A percentile compares a stretch with the other conserved stretches of the same genome.
Evolutionary conservation across 2,113 vertebrate species (phyloP).

Genomic region (Hypanus sabinus): DNA sequence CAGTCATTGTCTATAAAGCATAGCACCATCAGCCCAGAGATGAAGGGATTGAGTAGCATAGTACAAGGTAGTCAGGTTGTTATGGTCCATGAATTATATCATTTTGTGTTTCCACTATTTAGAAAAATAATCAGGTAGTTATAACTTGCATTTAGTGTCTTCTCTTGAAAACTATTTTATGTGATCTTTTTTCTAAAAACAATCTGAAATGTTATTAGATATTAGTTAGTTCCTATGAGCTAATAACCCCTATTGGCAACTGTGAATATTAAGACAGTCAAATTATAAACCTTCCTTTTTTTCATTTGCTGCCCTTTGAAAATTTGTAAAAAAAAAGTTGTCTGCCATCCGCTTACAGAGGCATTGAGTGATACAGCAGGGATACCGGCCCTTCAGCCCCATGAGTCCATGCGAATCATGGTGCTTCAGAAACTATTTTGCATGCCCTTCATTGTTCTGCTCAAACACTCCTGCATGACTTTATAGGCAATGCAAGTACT

Average conservation of each 20-base stretch:
- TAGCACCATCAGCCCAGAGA: not conserved
- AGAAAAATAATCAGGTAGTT: not conserved
- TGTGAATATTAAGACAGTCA: not conserved
- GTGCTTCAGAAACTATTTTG: not conserved
- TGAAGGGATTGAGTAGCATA: not conserved
- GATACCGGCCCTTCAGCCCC: too few relatives aligned
- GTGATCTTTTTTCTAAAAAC: not conserved
- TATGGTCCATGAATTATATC: not conserved
- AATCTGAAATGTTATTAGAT: not conserved
- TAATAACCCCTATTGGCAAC: not conserved
- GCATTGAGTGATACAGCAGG: too few relatives aligned
- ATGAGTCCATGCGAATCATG: too few relatives aligned
- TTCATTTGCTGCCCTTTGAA: not conserved
- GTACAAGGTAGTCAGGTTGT: not conserved
- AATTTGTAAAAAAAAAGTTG: not conserved
- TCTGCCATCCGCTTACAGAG: not conserved
- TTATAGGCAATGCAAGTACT: not conserved
- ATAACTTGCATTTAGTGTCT: not conserved
- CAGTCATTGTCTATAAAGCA: not conserved
- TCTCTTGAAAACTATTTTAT: not conserved
- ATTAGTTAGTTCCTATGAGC: too few relatives aligned
- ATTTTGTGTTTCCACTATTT: not conserved
- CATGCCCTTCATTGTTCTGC: not conserved
- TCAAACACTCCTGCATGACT: slow-evolving; percentile 19
- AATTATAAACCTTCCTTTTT: not conserved